Percentiles rank a stretch among this genome's conserved stretches.
Evolutionary conservation across 2,888 invertebrate species (phyloP).

Genomic region (Allolobophora icterica): DNA sequence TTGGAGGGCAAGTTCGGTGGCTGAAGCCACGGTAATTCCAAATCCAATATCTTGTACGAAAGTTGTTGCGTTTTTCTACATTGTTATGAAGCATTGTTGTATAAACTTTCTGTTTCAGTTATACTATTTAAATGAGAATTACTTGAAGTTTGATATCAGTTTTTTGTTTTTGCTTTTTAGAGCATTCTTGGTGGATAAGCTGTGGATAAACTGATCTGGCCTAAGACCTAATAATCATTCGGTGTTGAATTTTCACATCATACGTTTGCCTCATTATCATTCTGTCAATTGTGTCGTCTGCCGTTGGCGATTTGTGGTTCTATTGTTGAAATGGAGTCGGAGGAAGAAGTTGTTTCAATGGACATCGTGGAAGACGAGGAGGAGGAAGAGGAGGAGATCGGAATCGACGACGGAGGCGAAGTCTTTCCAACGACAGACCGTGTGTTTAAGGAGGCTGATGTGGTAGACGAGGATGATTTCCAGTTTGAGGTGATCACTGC

Average conservation of each 20-base stretch:
- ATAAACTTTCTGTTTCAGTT: not conserved
- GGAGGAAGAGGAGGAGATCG: slow-evolving; percentile 36
- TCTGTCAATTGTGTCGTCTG: not conserved
- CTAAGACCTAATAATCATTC: not conserved
- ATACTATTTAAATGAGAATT: not conserved
- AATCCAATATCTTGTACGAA: not conserved
- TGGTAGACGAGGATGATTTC: slow-evolving; percentile 77
- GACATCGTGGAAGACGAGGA: slow-evolving; percentile 34
- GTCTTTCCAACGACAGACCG: slow-evolving; percentile 20
- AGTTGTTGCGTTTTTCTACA: not conserved
- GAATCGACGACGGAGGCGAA: slow-evolving; percentile 12
- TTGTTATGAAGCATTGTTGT: not conserved
- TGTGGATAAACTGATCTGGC: not conserved
- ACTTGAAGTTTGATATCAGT: not conserved
- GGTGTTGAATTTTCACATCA: not conserved
- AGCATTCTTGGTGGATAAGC: not conserved
- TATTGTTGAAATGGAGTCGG: slow-evolving; percentile 23
- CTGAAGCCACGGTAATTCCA: not conserved
- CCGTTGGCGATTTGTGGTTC: not conserved
- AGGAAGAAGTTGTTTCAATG: slow-evolving; percentile 31
- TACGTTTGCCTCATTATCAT: not conserved
- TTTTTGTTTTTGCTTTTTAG: not conserved
- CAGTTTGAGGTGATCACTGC: slow-evolving; percentile 91
- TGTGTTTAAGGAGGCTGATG: slow-evolving; percentile 54
- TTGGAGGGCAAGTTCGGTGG: no score